These are phyloP conservation scores for Puffinus mauretanicus DNA, from an alignment of 2,113 vertebrate genomes.

Conservation along the genomic window DNA sequence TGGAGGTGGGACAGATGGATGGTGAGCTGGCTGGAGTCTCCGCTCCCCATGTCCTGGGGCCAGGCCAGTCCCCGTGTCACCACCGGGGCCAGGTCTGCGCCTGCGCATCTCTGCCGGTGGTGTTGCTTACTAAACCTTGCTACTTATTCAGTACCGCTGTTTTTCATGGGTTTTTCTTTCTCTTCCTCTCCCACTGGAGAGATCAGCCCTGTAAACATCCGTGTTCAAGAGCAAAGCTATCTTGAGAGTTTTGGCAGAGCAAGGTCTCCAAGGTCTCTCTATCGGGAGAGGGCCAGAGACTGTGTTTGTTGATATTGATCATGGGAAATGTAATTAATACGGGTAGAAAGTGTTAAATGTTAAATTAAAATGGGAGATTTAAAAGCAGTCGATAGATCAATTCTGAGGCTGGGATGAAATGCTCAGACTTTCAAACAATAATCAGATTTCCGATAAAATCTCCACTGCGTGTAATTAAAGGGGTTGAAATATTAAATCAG, in stretches of 20 bases:
- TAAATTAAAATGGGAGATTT: conserved; percentile 49
- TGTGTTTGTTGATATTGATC: background rate
- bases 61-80: background rate
- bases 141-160: background rate
- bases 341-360: conserved; percentile 32
- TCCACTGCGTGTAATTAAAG: conserved; percentile 41
- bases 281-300: background rate
- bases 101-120: fast-evolving
- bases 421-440: conserved; percentile 47
- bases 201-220: fast-evolving
- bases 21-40: background rate
- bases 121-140: background rate
- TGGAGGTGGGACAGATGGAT: background rate
- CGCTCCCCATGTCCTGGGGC: background rate
- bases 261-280: background rate
- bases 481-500: conserved; percentile 43
- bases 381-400: conserved; percentile 40
- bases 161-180: background rate
- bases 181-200: background rate
- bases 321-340: background rate
- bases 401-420: conserved; percentile 30
- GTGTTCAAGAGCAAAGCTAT: background rate
- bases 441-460: conserved; percentile 58
- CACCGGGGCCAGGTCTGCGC: background rate
- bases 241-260: background rate